A percentile compares a stretch with the other conserved stretches of the same genome.
phyloP scores from a whole-genome alignment of 1,140 invertebrate genomes.

The Choristoneura fumiferana region DNA sequence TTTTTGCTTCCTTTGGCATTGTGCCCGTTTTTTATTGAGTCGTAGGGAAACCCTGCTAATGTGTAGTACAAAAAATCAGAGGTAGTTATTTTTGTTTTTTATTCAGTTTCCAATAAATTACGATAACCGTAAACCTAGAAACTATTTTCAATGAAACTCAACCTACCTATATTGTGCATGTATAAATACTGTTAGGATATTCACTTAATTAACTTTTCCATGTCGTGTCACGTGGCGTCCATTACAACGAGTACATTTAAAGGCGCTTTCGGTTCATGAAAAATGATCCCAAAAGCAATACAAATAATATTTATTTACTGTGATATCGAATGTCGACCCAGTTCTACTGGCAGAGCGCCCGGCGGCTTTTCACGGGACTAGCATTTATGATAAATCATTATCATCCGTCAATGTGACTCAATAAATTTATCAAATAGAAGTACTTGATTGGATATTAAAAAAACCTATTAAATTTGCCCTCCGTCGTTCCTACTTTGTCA shows the following conservation, averaged over 20 bases:
- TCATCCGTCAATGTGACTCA: slow-evolving; percentile 16
- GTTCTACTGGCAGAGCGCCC: slow-evolving; percentile 43
- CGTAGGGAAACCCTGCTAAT: slow-evolving; percentile 5
- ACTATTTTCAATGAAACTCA: too few relatives aligned
- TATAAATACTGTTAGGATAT: too few relatives aligned
- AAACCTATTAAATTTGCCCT: background rate
- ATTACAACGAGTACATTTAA: too few relatives aligned
- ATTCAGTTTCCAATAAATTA: too few relatives aligned
- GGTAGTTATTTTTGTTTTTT: slow-evolving; percentile 1
- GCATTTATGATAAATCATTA: slow-evolving; percentile 7
- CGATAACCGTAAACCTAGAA: too few relatives aligned
- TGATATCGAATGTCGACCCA: slow-evolving; percentile 17
- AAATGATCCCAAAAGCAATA: slow-evolving; percentile 16
- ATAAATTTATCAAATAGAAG: background rate
- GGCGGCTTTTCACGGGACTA: slow-evolving; percentile 12
- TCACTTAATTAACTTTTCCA: too few relatives aligned
- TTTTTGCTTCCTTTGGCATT: slow-evolving; percentile 24
- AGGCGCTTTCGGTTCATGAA: background rate
- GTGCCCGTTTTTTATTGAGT: slow-evolving; percentile 6
- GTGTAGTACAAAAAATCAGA: background rate
- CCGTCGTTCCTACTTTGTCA: too few relatives aligned
- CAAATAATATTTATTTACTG: slow-evolving; percentile 14
- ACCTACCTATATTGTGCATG: too few relatives aligned
- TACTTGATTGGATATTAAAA: slow-evolving; percentile 13
- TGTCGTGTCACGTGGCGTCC: background rate